A percentile compares a stretch with the other conserved stretches of the same genome.
These are phyloP conservation scores for Acanthosepion pharaonis DNA, from an alignment of 2,888 invertebrate genomes.

Conservation along the genomic window DNA sequence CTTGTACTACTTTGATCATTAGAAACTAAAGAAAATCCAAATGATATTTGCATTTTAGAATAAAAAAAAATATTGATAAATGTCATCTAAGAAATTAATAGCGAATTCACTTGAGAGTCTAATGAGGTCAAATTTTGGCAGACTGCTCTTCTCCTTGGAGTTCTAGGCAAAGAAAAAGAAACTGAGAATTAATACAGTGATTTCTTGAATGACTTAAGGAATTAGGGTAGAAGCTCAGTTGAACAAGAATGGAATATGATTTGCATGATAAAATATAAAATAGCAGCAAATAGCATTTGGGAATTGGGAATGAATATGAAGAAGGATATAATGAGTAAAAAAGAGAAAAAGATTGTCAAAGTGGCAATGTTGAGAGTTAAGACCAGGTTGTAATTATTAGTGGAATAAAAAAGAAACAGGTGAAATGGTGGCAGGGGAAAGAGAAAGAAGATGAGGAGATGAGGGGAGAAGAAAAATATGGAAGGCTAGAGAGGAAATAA, in stretches of 20 bases:
- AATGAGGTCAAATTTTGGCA: background rate
- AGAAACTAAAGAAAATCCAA: background rate
- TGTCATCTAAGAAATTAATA: background rate
- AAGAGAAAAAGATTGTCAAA: background rate
- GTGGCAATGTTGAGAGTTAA: background rate
- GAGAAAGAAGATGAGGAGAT: background rate
- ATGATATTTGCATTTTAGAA: background rate
- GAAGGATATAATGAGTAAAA: background rate
- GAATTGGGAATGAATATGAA: background rate
- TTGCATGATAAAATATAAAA: background rate
- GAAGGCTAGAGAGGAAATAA: no score
- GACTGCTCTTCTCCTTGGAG: background rate
- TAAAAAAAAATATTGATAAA: slow-evolving; percentile 2
- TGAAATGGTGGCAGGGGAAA: background rate
- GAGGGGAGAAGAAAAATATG: background rate
- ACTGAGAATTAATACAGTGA: background rate
- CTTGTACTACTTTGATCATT: background rate
- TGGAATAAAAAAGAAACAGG: background rate
- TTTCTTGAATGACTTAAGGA: background rate
- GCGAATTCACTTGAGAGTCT: background rate
- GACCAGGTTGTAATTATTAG: background rate
- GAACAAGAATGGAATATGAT: background rate
- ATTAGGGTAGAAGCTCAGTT: background rate
- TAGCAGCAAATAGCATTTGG: background rate
- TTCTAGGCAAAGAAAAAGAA: background rate